These are phyloP conservation scores for Dryas iulia DNA, from an alignment of 1,140 invertebrate genomes.

Conservation along the genomic window DNA sequence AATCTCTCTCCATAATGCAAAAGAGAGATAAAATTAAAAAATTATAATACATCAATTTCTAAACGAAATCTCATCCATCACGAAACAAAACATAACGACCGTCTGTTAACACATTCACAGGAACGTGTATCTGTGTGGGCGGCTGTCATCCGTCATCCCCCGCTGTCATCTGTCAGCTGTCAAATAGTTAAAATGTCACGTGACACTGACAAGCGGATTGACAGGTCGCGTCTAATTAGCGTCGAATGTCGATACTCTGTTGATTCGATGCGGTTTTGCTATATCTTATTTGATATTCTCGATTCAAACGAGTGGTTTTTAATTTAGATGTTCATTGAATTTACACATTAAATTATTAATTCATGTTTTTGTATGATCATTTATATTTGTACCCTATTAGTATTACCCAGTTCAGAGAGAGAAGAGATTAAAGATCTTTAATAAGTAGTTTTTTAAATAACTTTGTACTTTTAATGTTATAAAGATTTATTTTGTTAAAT, in stretches of 20 bases:
- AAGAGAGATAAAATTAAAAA: not conserved
- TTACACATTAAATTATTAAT: no score
- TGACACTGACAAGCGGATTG: conserved; percentile 9
- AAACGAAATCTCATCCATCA: not conserved
- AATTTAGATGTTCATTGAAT: not conserved
- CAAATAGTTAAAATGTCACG: conserved; percentile 11
- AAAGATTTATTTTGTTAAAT: no score
- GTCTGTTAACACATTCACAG: not conserved
- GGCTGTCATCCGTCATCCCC: conserved; percentile 6
- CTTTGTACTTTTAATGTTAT: no score
- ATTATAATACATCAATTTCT: not conserved
- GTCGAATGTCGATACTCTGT: not conserved
- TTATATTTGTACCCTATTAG: no score
- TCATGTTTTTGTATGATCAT: no score
- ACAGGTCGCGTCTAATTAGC: conserved; percentile 18
- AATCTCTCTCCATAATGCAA: not conserved
- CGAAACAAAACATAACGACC: not conserved
- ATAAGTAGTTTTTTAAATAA: no score
- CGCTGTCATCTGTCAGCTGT: conserved; percentile 1
- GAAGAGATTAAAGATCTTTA: no score
- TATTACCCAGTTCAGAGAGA: no score
- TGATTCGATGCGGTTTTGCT: not conserved
- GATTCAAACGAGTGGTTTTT: not conserved
- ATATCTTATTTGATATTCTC: not conserved
- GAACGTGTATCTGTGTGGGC: conserved; percentile 7